Evolutionary conservation across 2,888 invertebrate genomes (phyloP), one percentile per base, ranked within the genome.

Genomic region (Cremastinae sp.): DNA sequence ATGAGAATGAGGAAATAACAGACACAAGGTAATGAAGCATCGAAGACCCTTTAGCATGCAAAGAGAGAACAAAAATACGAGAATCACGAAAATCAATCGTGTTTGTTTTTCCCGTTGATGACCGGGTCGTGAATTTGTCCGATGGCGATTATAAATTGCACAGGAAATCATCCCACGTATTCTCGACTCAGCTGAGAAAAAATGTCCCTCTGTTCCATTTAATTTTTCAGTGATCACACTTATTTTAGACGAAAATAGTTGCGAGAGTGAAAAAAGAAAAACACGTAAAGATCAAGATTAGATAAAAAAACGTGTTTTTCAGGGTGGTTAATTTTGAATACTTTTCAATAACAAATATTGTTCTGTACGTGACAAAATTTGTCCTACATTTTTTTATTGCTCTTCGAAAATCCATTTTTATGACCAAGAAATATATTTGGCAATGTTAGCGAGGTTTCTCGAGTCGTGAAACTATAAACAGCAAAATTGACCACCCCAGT

Each of bases 1-100:
- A 47, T 28, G 9, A 49, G 20, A 53, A 10, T 18, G 14, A 43
- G 16, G 18, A 51, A 51, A 35, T 7, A 69, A 62, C 10, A 70
- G 37, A 62, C 28, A 68, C 58, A 62, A 78, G 79, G 80, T 79
- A n/a, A 79, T 68, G 81, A 82, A 79, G 59, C 79, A 80, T 77
- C 78, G 79, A 78, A 78, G 81, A 83, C 74, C 80, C 78, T 41
- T 59, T 49, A 68, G 64, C 68, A 55, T 53, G 62, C 28, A 49
- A 56, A 47, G 14, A 53, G 14, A 49, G 39, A 47, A 56, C 41
- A 22, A 61, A 66, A 51, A 16, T 9, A 72, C 49, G 59, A 68
- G 55, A 71, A 35, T 53, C 35, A 35, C 69, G 53, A 22, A 28
- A 28, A 74, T 59, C 43, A 59, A 45, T 51, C 43, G 12, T 49